phyloP scores from a whole-genome alignment of 2,888 invertebrate genomes.

The Tipula lateralis region DNA sequence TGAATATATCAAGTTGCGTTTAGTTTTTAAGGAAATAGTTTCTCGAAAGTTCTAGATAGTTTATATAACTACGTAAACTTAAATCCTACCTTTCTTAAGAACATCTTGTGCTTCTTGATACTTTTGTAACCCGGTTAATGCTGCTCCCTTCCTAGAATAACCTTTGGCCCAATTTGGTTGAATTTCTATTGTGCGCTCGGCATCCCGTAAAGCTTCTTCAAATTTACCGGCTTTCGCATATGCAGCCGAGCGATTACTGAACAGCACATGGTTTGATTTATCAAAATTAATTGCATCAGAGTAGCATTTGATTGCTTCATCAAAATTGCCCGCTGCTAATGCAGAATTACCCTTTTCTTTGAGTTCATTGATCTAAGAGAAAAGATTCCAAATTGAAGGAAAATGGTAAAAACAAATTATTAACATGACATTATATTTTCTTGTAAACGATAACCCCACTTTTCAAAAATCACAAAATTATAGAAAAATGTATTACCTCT shows the following conservation, averaged over 20 bases:
- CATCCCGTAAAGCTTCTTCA: constrained; percentile 72
- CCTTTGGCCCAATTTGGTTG: constrained; percentile 86
- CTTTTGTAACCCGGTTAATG: constrained; percentile 69
- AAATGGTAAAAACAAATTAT: not conserved
- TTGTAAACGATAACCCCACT: constrained; percentile 19
- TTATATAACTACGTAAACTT: no score
- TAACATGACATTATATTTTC: not conserved
- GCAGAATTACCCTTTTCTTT: constrained; percentile 87
- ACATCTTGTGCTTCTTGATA: constrained; percentile 70
- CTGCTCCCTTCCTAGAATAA: constrained; percentile 84
- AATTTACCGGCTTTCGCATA: constrained; percentile 76
- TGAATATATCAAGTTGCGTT: no score
- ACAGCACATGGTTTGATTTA: constrained; percentile 78
- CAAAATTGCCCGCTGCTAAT: constrained; percentile 67
- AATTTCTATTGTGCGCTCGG: constrained; percentile 71
- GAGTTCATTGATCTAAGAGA: constrained; percentile 65
- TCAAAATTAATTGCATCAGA: constrained; percentile 77
- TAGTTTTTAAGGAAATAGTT: no score
- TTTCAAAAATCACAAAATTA: not conserved
- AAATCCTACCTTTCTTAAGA: constrained; percentile 58
- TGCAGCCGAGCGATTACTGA: constrained; percentile 88
- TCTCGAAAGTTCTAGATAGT: no score
- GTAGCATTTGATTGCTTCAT: constrained; percentile 75
- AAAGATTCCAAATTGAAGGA: constrained; percentile 38
- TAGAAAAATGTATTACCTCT: not conserved